Percentiles rank a stretch among this genome's conserved stretches.
These are phyloP conservation scores for Leptinotarsa defecta DNA, from an alignment of 1,140 invertebrate genomes.

Conservation along the genomic window DNA sequence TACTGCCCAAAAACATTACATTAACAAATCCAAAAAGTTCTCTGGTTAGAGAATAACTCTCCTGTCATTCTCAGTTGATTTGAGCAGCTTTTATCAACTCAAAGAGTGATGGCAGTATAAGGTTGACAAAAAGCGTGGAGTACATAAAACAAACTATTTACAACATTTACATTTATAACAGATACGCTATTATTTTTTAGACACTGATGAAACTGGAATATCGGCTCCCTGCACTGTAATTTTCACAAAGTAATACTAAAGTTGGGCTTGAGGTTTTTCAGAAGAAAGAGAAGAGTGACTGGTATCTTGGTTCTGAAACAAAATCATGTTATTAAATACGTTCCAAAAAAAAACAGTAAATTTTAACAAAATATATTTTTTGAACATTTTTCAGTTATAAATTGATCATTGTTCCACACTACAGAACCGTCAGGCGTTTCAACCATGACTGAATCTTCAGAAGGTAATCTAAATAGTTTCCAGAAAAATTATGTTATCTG, in stretches of 20 bases:
- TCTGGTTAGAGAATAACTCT: no score
- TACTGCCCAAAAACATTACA: not conserved
- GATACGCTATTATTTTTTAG: not conserved
- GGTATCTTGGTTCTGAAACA: conserved; percentile 12
- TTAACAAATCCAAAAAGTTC: no score
- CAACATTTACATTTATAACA: not conserved
- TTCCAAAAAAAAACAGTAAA: not conserved
- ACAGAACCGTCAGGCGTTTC: no score
- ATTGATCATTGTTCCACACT: no score
- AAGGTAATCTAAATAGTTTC: no score
- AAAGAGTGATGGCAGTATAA: not conserved
- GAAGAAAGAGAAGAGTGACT: conserved; percentile 20
- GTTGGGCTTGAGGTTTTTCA: not conserved
- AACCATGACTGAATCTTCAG: no score
- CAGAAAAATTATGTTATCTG: no score
- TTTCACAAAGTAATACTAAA: not conserved
- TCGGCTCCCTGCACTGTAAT: not conserved
- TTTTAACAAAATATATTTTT: no score
- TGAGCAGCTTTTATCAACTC: not conserved
- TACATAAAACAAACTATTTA: not conserved
- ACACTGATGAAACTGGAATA: no score
- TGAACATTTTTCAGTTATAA: no score
- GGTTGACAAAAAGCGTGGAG: not conserved
- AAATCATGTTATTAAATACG: not conserved
- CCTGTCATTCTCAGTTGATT: not conserved